Percentiles rank a stretch among this genome's conserved stretches.
Evolutionary conservation across 2,888 invertebrate species (phyloP).

Genomic region (Craniophora ligustri): DNA sequence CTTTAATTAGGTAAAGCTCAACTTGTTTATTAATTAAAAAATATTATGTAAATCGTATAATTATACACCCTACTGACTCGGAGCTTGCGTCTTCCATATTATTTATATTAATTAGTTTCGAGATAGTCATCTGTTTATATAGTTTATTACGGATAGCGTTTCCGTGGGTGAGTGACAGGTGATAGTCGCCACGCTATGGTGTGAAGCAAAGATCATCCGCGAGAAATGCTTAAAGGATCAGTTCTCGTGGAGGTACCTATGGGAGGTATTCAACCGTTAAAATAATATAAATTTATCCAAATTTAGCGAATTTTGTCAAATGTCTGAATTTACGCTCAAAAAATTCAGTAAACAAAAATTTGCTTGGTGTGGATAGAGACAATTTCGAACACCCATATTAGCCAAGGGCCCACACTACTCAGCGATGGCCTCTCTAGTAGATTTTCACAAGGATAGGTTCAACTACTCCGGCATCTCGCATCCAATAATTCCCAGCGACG

Average conservation of each 20-base stretch:
- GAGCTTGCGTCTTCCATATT: conserved; percentile 29
- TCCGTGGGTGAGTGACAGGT: conserved; percentile 19
- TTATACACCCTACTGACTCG: conserved; percentile 58
- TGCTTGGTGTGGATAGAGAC: no score
- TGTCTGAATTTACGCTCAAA: no score
- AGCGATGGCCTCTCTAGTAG: no score
- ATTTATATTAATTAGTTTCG: conserved; percentile 46
- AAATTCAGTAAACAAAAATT: no score
- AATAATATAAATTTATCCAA: background rate
- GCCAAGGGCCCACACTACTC: no score
- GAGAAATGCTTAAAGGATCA: background rate
- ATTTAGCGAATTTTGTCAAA: no score
- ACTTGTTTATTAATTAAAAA: conserved; percentile 64
- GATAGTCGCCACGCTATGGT: conserved; percentile 23
- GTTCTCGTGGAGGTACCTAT: no score
- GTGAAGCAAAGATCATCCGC: background rate
- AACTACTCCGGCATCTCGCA: no score
- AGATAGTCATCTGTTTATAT: conserved; percentile 47
- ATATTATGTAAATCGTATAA: conserved; percentile 63
- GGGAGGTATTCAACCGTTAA: background rate
- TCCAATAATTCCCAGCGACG: no score
- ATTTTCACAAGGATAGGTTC: no score
- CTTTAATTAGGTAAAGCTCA: conserved; percentile 61
- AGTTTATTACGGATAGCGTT: conserved; percentile 33
- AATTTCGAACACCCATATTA: no score